Base-by-base conservation (phyloP, 2,113 vertebrate species). In the Gavialis gangeticus region DNA sequence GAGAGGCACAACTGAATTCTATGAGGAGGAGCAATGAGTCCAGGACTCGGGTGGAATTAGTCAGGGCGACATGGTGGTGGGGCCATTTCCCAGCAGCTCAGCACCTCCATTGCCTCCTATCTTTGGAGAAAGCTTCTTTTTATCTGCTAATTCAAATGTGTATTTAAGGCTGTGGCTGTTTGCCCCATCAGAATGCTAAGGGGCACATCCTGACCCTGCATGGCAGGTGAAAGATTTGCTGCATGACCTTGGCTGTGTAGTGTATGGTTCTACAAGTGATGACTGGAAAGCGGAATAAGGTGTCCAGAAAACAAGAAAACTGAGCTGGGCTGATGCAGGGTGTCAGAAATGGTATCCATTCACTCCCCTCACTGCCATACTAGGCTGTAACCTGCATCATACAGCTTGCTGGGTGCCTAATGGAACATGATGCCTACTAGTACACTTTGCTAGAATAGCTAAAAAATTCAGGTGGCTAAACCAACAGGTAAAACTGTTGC, bases 81-180 rank as follows among this genome's bases (percentile, higher is more conserved):
- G 28, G 63, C 16, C 63, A 16, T 64, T 64, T 64, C 64, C 64
- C 6, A 4, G 28, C 13, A 66, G 64, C 28, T 46, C 46, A 46
- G 46, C 46, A 66, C 6, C 28, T 66, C 28, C 24, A 15, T 17
- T 1, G 27, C 64, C 56, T 1, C 37, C 19, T 1, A 2, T 2
- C 75, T 4, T 14, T 1, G 55, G 62, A 6, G 25, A 16, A 0
- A 1, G 18, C 62, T 54, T 12, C 78, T 12, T 7, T 18, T 0
- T 3, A 2, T 1, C 60, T 1, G 55, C 7, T 46, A 46, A 9
- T 46, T 46, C 46, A 46, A 46, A 46, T 46, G 46, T 27, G 15
- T 66, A 16, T 66, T 17, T 66, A 17, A n/a, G 14, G 28, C 8
- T 6, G 14, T n/a, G 64, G 28, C 17, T n/a, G 14, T 16, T 66